Percentiles rank a stretch among this genome's conserved stretches.
These are phyloP conservation scores for Bathynomus jamesi DNA, from an alignment of 1,140 invertebrate genomes.

Conservation along the genomic window DNA sequence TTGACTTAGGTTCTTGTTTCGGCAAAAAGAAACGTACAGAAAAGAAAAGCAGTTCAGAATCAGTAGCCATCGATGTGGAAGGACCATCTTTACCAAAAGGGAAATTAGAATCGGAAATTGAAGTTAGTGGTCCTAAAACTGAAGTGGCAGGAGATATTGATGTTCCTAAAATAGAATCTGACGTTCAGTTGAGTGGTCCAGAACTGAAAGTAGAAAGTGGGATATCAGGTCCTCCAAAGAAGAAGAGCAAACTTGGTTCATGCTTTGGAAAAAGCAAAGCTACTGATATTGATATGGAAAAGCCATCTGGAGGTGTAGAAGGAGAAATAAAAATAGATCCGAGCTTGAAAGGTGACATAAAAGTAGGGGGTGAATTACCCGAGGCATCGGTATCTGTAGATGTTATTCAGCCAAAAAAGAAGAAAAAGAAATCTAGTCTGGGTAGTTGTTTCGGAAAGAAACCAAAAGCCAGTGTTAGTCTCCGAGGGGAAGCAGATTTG, in stretches of 20 bases:
- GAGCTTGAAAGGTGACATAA: constrained; percentile 10
- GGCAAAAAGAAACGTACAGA: constrained; percentile 1
- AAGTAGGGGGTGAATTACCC: not conserved
- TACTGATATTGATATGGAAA: not conserved
- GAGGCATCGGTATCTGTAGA: no score
- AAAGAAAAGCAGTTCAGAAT: not conserved
- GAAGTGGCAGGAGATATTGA: constrained; percentile 10
- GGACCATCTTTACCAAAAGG: constrained; percentile 13
- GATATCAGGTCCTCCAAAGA: no score
- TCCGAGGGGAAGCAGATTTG: not conserved
- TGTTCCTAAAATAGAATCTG: not conserved
- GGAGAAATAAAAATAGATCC: constrained; percentile 8
- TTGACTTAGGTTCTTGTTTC: not conserved
- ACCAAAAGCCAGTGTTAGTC: not conserved
- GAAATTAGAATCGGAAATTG: constrained; percentile 9
- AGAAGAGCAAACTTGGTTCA: constrained; percentile 4
- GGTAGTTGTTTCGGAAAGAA: not conserved
- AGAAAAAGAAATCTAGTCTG: not conserved
- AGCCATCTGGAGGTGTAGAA: not conserved
- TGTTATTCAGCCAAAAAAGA: not conserved
- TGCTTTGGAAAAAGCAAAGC: constrained; percentile 23
- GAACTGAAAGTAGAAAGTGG: constrained; percentile 12
- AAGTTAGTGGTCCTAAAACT: constrained; percentile 6
- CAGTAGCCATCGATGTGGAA: constrained; percentile 3
- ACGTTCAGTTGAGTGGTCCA: not conserved